Conservation (phyloP, 2,113 vertebrate genomes). For the Rafetus swinhoei region DNA sequence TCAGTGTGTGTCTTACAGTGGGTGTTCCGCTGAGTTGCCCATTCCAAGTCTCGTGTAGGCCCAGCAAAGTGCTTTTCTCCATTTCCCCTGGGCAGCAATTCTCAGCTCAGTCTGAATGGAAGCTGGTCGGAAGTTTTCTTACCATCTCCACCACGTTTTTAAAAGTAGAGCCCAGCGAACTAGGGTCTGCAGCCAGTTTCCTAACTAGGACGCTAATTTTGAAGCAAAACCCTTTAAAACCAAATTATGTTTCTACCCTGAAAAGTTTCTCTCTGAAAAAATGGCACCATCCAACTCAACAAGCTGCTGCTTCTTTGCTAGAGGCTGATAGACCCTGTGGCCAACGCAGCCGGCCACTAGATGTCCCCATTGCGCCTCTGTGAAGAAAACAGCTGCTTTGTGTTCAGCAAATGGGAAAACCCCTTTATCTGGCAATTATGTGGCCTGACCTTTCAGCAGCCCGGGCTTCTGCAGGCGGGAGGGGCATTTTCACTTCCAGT, state of each 20-base stretch:
- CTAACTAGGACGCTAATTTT: not conserved
- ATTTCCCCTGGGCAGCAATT: not conserved
- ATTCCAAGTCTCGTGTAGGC: not conserved
- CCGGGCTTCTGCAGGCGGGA: not conserved
- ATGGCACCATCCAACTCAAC: not conserved
- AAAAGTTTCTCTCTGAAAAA: not conserved
- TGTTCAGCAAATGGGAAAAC: not conserved
- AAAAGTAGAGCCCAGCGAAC: not conserved
- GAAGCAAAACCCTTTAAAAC: not conserved
- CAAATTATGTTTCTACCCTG: not conserved
- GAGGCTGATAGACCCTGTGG: fast-evolving
- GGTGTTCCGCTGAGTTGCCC: not conserved
- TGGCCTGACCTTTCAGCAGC: not conserved
- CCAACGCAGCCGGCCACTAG: not conserved
- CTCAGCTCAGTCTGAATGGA: not conserved
- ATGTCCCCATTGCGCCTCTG: not conserved
- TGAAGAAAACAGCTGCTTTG: not conserved
- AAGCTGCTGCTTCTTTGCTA: not conserved
- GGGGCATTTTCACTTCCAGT: not conserved
- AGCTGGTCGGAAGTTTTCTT: not conserved
- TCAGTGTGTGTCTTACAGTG: not conserved
- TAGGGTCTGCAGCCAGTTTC: not conserved
- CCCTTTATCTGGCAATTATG: not conserved
- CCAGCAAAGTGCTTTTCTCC: not conserved
- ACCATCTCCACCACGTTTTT: not conserved